Evolutionary conservation across 1,140 invertebrate species (phyloP).

Genomic region (Parasteatoda tepidariorum): DNA sequence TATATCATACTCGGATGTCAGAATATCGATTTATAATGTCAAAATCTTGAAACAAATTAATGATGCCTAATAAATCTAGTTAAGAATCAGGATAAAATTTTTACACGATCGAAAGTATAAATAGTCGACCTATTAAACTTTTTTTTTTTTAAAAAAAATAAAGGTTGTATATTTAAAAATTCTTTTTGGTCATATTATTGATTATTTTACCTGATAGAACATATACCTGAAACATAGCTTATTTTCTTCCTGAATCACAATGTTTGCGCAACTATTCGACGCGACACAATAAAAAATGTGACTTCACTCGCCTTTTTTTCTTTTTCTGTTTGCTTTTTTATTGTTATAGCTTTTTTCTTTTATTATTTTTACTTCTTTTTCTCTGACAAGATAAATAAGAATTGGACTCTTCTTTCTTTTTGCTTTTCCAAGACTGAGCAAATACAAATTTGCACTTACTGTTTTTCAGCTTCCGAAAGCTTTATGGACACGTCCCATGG

Average conservation of each 20-base stretch:
- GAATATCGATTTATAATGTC: no score
- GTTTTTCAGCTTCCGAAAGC: slow-evolving; percentile 5
- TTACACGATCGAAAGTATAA: no score
- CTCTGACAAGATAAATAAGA: background rate
- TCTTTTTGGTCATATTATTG: background rate
- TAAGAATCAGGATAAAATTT: no score
- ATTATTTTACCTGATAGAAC: background rate
- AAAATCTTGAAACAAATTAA: no score
- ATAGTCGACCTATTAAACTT: no score
- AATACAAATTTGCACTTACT: slow-evolving; percentile 10
- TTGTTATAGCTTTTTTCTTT: background rate
- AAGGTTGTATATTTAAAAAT: no score
- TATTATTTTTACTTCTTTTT: background rate
- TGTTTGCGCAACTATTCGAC: background rate
- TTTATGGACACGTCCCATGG: slow-evolving; percentile 3
- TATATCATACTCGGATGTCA: no score
- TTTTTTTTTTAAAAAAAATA: background rate
- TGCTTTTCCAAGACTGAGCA: background rate
- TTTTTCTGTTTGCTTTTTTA: no score
- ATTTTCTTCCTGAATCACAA: background rate
- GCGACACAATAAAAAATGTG: background rate
- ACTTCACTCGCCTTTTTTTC: no score
- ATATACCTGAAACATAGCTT: no score
- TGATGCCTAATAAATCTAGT: no score
- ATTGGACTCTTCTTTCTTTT: background rate